These are phyloP conservation scores for Beroe forskalii DNA, from an alignment of 37 sponge, comb jelly and placozoan genomes.

Conservation along the genomic window DNA sequence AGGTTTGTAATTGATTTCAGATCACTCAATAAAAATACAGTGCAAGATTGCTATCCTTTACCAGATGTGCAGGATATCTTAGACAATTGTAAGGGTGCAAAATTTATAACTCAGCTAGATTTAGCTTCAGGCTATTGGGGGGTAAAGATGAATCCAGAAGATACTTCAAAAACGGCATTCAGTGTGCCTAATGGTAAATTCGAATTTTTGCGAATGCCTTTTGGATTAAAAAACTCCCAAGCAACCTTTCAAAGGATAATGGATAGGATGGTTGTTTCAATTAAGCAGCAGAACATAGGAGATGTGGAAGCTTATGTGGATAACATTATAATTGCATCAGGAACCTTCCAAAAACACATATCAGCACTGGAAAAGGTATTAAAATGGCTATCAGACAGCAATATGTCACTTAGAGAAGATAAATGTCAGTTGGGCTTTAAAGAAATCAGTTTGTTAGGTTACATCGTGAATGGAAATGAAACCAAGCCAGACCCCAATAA, in stretches of 20 bases:
- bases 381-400: conserved; percentile 15
- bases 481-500: not conserved
- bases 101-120: conserved; percentile 66
- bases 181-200: conserved; percentile 60
- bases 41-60: not conserved
- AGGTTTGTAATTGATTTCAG: not conserved
- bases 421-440: conserved; percentile 55
- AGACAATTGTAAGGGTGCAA: not conserved
- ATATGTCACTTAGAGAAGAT: conserved; percentile 57
- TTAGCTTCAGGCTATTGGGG: conserved; percentile 67
- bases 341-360: conserved; percentile 63
- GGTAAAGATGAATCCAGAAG: conserved; percentile 50
- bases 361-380: conserved; percentile 43
- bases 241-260: conserved; percentile 68
- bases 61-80: conserved; percentile 62
- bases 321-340: conserved; percentile 53
- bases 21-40: not conserved
- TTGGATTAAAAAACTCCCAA: conserved; percentile 62
- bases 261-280: conserved; percentile 1
- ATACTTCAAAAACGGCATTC: conserved; percentile 67
- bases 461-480: not conserved
- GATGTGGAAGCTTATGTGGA: conserved; percentile 64
- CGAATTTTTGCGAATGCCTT: conserved; percentile 67
- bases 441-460: conserved; percentile 6
- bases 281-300: not conserved